Conservation (phyloP, 1,140 invertebrate species). For the Aleiodes sp. region DNA sequence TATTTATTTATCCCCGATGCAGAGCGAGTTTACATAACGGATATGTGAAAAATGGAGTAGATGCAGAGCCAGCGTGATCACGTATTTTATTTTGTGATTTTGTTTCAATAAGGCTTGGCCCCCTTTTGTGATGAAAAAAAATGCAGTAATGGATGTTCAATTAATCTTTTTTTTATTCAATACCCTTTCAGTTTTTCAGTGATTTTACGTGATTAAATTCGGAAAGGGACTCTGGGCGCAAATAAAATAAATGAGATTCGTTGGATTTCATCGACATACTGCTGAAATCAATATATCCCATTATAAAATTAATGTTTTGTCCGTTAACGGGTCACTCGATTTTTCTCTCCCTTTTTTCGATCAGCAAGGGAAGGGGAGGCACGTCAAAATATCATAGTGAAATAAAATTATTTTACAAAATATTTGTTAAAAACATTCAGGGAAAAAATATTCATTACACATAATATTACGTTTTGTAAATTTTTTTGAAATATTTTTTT, state of each 20-base stretch:
- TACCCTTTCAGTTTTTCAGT: background rate
- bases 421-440: too few species aligned
- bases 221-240: background rate
- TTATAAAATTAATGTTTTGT: conserved; percentile 35
- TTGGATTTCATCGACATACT: conserved; percentile 23
- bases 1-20: conserved; percentile 20
- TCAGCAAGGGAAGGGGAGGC: too few species aligned
- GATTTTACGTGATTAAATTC: background rate
- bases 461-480: too few species aligned
- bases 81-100: conserved; percentile 9
- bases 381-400: too few species aligned
- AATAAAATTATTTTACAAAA: too few species aligned
- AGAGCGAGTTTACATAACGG: conserved; percentile 18
- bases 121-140: background rate
- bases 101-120: conserved; percentile 9
- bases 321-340: conserved; percentile 35
- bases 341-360: conserved; percentile 4
- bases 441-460: too few species aligned
- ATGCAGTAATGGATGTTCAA: background rate
- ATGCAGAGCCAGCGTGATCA: conserved; percentile 9
- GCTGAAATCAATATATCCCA: conserved; percentile 30
- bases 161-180: background rate
- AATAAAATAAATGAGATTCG: background rate
- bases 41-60: conserved; percentile 13
- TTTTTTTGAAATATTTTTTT: too few species aligned